A percentile compares a stretch with the other conserved stretches of the same genome.
Conservation (phyloP, 2,113 vertebrate genomes). For the Rhinopomastus cyanomelas region DNA sequence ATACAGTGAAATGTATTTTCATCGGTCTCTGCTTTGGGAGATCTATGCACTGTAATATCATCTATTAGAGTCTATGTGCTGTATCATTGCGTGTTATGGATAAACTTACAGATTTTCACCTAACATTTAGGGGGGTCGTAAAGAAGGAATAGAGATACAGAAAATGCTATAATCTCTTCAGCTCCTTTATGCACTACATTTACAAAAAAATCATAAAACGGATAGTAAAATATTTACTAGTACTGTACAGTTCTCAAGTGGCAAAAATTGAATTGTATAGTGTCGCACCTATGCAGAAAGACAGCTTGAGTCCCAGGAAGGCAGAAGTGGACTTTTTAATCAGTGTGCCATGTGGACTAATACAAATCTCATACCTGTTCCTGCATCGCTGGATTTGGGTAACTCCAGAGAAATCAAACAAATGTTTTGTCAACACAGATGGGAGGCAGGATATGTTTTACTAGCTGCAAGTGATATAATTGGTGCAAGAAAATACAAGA, state of each 20-base stretch:
- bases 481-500: not conserved
- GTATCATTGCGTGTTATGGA: constrained; percentile 73
- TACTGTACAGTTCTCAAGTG: constrained; percentile 61
- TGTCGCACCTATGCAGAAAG: constrained; percentile 45
- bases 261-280: constrained; percentile 58
- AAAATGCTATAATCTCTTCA: constrained; percentile 66
- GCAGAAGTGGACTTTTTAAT: not conserved
- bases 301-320: constrained; percentile 6
- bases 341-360: not conserved
- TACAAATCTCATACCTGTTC: not conserved
- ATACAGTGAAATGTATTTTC: constrained; percentile 58
- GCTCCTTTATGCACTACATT: constrained; percentile 72
- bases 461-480: not conserved
- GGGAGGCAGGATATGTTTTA: not conserved
- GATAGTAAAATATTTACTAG: constrained; percentile 76
- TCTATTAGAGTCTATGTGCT: constrained; percentile 74
- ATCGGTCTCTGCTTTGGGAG: constrained; percentile 65
- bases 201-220: constrained; percentile 72
- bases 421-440: not conserved
- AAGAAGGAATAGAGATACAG: constrained; percentile 69
- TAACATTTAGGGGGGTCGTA: constrained; percentile 64
- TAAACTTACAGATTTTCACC: constrained; percentile 71
- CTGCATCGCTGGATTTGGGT: not conserved
- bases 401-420: not conserved
- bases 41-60: constrained; percentile 47